Evolutionary conservation across 2,888 invertebrate species (phyloP).

Genomic region (Cerastis rubricosa): DNA sequence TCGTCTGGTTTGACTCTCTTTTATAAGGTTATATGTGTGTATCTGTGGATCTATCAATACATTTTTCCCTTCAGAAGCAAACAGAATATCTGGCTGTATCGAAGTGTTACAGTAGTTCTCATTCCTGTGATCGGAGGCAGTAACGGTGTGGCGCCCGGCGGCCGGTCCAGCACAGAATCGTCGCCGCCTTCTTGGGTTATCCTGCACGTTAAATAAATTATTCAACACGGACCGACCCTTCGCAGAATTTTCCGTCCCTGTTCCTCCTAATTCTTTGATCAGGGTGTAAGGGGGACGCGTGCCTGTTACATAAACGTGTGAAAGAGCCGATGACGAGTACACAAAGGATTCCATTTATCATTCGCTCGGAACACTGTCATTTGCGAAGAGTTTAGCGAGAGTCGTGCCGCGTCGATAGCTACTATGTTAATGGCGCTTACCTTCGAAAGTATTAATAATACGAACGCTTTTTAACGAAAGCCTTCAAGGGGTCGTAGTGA

Average conservation of each 20-base stretch:
- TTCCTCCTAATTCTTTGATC: constrained; percentile 56
- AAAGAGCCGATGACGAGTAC: constrained; percentile 55
- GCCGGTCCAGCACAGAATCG: constrained; percentile 53
- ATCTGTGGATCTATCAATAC: constrained; percentile 50
- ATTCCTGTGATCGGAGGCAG: constrained; percentile 18
- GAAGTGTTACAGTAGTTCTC: neutral
- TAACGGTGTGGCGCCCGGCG: constrained; percentile 4
- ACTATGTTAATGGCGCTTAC: constrained; percentile 45
- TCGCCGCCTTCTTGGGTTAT: constrained; percentile 56
- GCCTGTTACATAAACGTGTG: constrained; percentile 59
- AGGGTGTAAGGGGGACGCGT: constrained; percentile 47
- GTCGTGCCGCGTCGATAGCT: constrained; percentile 29
- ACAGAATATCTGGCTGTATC: neutral
- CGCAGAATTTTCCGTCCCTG: constrained; percentile 64
- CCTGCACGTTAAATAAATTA: constrained; percentile 73
- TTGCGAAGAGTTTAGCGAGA: constrained; percentile 52
- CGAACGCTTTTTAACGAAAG: constrained; percentile 40
- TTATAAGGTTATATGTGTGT: constrained; percentile 1
- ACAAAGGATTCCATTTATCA: constrained; percentile 64
- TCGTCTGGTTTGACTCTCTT: constrained; percentile 35
- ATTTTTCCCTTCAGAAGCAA: constrained; percentile 35
- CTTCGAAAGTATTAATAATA: constrained; percentile 52
- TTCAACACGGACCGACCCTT: constrained; percentile 70
- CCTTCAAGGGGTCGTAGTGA: constrained; percentile 28
- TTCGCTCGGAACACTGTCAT: constrained; percentile 52